Percentiles rank a stretch among this genome's conserved stretches.
Evolutionary conservation across 2,888 invertebrate genomes (phyloP).

Genomic region (Caenorhabditis sp.): DNA sequence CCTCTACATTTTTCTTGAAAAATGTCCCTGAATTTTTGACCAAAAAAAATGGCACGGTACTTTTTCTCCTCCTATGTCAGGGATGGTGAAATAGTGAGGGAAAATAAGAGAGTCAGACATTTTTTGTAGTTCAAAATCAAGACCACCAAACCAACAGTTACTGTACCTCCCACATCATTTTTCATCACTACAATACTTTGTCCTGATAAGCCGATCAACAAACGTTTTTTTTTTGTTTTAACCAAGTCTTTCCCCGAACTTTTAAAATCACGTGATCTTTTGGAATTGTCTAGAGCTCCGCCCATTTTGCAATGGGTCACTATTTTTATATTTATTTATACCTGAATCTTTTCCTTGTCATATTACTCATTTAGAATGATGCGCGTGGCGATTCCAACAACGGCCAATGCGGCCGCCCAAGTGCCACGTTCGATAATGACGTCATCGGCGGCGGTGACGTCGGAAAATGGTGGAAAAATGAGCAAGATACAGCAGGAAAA

Average conservation of each 20-base stretch:
- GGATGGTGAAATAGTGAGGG: too few relatives aligned
- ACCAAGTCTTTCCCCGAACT: background rate
- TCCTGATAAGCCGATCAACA: background rate
- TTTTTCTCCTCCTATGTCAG: too few relatives aligned
- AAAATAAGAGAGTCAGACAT: too few relatives aligned
- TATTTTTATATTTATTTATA: background rate
- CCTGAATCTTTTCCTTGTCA: background rate
- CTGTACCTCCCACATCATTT: background rate
- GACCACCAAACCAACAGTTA: too few relatives aligned
- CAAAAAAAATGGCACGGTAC: too few relatives aligned
- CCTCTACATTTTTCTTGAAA: too few relatives aligned
- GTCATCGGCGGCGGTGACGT: background rate
- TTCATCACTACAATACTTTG: background rate
- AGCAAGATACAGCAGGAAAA: constrained; percentile 27
- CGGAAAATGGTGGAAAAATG: background rate
- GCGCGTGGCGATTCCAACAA: constrained; percentile 37
- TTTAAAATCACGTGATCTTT: constrained; percentile 1
- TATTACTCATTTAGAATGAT: constrained; percentile 32
- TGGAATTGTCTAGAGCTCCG: background rate
- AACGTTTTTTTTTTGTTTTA: background rate
- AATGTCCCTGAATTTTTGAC: too few relatives aligned
- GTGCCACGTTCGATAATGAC: constrained; percentile 30
- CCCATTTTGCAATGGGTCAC: background rate
- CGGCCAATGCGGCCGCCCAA: constrained; percentile 29
- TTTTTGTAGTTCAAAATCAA: too few relatives aligned